A percentile compares a stretch with the other conserved stretches of the same genome.
Evolutionary conservation across 1,140 invertebrate genomes (phyloP).

Genomic region (Meteorus sp.): DNA sequence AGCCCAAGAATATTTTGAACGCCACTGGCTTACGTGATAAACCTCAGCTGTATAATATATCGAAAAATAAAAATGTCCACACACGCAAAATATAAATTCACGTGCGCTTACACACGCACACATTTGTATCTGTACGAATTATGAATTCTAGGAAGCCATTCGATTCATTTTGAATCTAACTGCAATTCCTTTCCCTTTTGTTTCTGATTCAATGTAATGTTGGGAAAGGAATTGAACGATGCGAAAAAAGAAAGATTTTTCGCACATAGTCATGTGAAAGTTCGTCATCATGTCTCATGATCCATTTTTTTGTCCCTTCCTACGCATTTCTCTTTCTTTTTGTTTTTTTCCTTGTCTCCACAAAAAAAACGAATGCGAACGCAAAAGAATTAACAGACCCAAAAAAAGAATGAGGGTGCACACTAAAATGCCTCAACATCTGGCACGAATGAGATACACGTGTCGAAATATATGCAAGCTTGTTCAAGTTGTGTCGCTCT

Average conservation of each 20-base stretch:
- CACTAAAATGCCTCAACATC: conserved; percentile 36
- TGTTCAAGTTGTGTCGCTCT: no score
- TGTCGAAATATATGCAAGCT: conserved; percentile 32
- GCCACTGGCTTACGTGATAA: conserved; percentile 26
- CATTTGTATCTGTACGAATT: no score
- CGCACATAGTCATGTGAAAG: neutral
- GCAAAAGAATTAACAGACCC: conserved; percentile 9
- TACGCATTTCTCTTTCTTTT: no score
- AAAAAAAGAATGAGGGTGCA: conserved; percentile 29
- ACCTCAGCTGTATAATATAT: conserved; percentile 14
- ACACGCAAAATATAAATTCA: neutral
- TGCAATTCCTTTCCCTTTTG: no score
- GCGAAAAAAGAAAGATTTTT: no score
- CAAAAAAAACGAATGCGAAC: conserved; percentile 26
- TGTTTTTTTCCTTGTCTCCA: no score
- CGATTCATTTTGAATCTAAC: no score
- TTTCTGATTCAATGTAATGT: no score
- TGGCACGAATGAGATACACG: conserved; percentile 40
- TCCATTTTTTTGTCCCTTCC: conserved; percentile 20
- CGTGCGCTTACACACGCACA: no score
- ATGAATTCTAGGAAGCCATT: no score
- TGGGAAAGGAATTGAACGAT: no score
- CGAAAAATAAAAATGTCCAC: neutral
- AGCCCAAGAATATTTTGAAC: conserved; percentile 28
- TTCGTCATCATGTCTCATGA: conserved; percentile 21